These are phyloP conservation scores for Chauna torquata DNA, from an alignment of 2,113 vertebrate genomes.

Conservation along the genomic window DNA sequence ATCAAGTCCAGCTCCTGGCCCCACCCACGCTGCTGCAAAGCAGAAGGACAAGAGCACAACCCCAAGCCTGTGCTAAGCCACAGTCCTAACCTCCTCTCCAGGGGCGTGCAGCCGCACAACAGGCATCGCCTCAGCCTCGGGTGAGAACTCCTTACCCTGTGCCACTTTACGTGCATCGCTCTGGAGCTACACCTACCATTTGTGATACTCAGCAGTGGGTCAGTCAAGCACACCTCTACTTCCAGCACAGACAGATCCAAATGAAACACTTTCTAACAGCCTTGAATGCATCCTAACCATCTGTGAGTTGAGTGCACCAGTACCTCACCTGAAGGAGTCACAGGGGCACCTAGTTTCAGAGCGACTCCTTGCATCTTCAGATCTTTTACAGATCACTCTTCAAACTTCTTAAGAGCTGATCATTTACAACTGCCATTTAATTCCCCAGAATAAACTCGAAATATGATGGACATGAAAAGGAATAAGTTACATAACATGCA, in stretches of 20 bases:
- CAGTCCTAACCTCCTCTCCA: background rate
- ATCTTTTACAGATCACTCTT: background rate
- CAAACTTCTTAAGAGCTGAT: background rate
- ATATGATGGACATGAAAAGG: background rate
- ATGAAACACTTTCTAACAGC: background rate
- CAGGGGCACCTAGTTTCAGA: background rate
- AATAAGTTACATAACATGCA: background rate
- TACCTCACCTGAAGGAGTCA: background rate
- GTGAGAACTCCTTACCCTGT: background rate
- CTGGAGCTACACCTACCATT: background rate
- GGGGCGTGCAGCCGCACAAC: background rate
- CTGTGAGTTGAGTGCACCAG: accelerated
- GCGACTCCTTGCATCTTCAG: background rate
- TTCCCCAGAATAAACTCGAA: background rate
- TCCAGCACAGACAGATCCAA: background rate
- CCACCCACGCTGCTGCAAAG: background rate
- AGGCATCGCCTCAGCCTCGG: accelerated
- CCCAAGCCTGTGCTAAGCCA: background rate
- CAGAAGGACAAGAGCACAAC: background rate
- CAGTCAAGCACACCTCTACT: background rate
- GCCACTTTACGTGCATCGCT: accelerated
- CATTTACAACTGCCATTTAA: background rate
- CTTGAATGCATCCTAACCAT: background rate
- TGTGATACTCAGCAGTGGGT: background rate
- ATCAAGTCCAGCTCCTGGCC: background rate